Evolutionary conservation across 2,797 vertebrate species (phyloP).

Genomic region (Silurus aristotelis): DNA sequence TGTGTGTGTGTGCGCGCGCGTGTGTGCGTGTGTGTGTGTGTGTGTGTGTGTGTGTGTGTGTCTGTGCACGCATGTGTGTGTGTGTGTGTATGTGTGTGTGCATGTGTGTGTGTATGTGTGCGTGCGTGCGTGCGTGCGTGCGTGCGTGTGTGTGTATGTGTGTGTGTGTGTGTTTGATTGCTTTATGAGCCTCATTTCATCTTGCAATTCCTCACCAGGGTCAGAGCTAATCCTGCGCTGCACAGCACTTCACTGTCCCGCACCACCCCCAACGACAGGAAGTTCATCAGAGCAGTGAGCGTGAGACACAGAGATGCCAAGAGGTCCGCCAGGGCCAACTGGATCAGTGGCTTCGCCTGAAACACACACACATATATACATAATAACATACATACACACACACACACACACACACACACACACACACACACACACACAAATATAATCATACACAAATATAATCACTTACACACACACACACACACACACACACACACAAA

Average conservation of each 20-base stretch:
- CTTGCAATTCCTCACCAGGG: constrained; percentile 69
- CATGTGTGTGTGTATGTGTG: background rate
- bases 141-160: background rate
- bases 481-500: background rate
- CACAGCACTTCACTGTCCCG: constrained; percentile 59
- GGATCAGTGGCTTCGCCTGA: constrained; percentile 76
- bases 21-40: constrained; percentile 7
- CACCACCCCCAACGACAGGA: constrained; percentile 46
- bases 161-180: background rate
- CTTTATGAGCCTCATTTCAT: background rate
- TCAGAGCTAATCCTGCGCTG: constrained; percentile 68
- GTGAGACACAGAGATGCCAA: constrained; percentile 72
- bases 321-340: constrained; percentile 79
- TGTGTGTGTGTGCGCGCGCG: background rate
- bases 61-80: background rate
- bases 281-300: constrained; percentile 65
- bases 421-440: no score
- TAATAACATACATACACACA: background rate
- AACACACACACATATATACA: constrained; percentile 13
- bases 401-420: background rate
- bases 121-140: background rate
- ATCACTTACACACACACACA: no score
- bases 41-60: background rate
- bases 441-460: no score
- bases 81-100: background rate